phyloP scores from a whole-genome alignment of 2,797 vertebrate genomes.

The Alcedo atthis region DNA sequence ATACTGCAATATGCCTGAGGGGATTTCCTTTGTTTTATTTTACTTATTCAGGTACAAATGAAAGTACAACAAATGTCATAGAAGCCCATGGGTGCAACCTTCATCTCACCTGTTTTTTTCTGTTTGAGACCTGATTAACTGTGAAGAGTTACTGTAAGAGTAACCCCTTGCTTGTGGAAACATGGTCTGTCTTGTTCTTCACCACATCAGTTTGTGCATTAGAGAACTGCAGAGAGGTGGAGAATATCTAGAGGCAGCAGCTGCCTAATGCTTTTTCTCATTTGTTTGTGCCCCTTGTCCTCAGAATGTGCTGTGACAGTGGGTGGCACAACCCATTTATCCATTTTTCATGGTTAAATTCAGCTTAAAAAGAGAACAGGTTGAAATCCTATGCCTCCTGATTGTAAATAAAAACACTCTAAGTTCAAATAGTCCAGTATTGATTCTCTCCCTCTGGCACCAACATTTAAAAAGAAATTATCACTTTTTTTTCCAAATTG shows the following conservation, averaged over 20 bases:
- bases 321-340: constrained; percentile 6
- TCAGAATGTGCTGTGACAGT: neutral
- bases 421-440: neutral
- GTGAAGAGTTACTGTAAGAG: neutral
- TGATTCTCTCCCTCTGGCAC: neutral
- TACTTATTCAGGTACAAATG: neutral
- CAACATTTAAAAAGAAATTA: neutral
- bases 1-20: neutral
- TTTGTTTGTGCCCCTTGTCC: neutral
- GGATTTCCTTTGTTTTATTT: neutral
- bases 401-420: neutral
- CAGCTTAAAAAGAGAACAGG: neutral
- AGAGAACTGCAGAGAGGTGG: neutral
- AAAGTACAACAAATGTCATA: neutral
- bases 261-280: neutral
- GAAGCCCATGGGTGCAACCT: neutral
- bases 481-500: neutral
- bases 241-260: neutral
- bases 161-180: neutral
- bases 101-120: neutral
- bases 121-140: neutral
- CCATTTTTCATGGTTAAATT: neutral
- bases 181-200: neutral
- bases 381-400: neutral
- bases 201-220: neutral